Conservation (phyloP, 2,797 vertebrate species). For the Cyprinodon diabolis region DNA sequence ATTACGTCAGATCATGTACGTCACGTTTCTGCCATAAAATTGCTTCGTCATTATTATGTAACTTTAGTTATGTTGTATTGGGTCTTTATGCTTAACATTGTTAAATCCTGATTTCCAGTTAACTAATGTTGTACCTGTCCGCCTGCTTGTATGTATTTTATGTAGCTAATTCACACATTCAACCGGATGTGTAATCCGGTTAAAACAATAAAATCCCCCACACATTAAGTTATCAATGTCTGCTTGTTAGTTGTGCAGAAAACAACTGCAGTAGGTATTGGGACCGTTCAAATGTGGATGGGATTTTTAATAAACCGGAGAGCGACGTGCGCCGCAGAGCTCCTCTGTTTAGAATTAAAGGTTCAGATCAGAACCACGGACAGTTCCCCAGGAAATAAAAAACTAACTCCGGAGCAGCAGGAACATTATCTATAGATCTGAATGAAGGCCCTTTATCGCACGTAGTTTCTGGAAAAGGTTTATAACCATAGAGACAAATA, state of each 20-base stretch:
- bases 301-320: slow-evolving; percentile 46
- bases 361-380: slow-evolving; percentile 55
- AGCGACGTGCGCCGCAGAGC: slow-evolving; percentile 25
- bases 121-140: neutral
- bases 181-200: neutral
- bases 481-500: slow-evolving; percentile 13
- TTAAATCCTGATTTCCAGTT: slow-evolving; percentile 19
- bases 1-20: slow-evolving; percentile 34
- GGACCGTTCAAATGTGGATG: neutral
- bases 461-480: slow-evolving; percentile 23
- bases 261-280: neutral
- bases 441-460: neutral
- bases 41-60: slow-evolving; percentile 68
- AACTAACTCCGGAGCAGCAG: slow-evolving; percentile 11
- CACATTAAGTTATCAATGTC: neutral
- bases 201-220: neutral
- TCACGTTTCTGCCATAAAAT: slow-evolving; percentile 16
- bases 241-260: neutral
- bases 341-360: neutral
- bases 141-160: slow-evolving; percentile 24
- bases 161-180: slow-evolving; percentile 27
- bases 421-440: neutral
- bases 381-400: slow-evolving; percentile 34
- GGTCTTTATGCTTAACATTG: slow-evolving; percentile 37
- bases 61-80: slow-evolving; percentile 63